Evolutionary conservation across 2,797 vertebrate genomes (phyloP).

Genomic region (Mallotus villosus): DNA sequence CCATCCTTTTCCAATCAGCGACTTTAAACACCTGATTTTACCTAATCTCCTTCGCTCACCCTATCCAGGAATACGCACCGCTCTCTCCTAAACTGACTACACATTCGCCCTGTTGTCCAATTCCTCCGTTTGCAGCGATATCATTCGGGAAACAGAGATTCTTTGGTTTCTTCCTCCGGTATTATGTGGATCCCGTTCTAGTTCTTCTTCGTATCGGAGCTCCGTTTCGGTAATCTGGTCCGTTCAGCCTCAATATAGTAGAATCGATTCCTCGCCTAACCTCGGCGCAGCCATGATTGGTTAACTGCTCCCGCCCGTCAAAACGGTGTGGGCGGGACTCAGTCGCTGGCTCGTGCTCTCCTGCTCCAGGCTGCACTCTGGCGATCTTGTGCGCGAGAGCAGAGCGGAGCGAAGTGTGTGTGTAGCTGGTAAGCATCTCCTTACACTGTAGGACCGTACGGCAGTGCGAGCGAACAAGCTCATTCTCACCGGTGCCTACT

Average conservation of each 20-base stretch:
- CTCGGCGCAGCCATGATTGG: slow-evolving; percentile 52
- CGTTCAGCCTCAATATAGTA: not conserved
- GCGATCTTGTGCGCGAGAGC: slow-evolving; percentile 54
- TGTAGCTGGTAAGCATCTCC: not conserved
- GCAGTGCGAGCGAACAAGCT: not conserved
- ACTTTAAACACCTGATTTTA: too few relatives aligned
- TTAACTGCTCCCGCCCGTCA: slow-evolving; percentile 49
- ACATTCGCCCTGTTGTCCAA: too few relatives aligned
- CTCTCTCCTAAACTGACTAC: too few relatives aligned
- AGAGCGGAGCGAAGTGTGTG: slow-evolving; percentile 49
- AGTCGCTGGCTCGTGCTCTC: slow-evolving; percentile 65
- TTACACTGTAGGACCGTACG: not conserved
- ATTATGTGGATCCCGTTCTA: too few relatives aligned
- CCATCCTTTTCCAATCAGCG: too few relatives aligned
- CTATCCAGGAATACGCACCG: too few relatives aligned
- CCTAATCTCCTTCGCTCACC: too few relatives aligned
- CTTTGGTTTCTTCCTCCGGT: too few relatives aligned
- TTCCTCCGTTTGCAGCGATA: too few relatives aligned
- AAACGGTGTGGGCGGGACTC: slow-evolving; percentile 61
- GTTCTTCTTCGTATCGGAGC: too few relatives aligned
- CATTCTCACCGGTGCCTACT: not conserved
- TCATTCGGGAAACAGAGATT: too few relatives aligned
- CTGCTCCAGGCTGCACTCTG: slow-evolving; percentile 25
- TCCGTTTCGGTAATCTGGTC: too few relatives aligned
- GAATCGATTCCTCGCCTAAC: not conserved